phyloP scores from a whole-genome alignment of 2,113 vertebrate species.

The Piaya cayana region DNA sequence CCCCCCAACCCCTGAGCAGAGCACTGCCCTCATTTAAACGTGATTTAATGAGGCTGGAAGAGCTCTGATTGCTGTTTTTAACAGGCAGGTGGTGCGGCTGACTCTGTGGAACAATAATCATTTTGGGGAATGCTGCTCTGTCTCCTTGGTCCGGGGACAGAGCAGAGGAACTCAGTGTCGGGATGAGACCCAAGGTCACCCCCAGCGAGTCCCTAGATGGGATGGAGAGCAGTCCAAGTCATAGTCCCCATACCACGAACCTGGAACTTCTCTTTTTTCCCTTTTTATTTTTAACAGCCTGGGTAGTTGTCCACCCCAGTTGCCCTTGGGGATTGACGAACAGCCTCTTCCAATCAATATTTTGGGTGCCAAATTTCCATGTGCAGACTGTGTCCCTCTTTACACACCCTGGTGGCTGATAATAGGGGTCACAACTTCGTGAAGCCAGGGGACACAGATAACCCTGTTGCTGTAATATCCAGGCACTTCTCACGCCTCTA shows the following conservation, averaged over 20 bases:
- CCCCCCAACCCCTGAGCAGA: not conserved
- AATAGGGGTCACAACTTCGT: not conserved
- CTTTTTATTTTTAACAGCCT: not conserved
- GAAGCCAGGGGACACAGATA: accelerated
- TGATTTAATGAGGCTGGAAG: not conserved
- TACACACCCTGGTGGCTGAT: accelerated
- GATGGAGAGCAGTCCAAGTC: not conserved
- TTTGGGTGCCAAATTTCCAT: not conserved
- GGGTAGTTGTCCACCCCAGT: not conserved
- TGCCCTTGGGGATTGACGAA: accelerated
- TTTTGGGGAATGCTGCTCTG: not conserved
- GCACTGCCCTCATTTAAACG: not conserved
- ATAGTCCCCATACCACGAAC: not conserved
- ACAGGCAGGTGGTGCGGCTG: accelerated
- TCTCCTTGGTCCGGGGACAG: not conserved
- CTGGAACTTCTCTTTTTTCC: not conserved
- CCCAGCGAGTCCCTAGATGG: accelerated
- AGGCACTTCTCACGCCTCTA: not conserved
- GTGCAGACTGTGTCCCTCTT: not conserved
- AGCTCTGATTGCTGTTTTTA: not conserved
- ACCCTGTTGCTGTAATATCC: not conserved
- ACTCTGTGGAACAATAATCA: accelerated
- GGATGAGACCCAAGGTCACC: not conserved
- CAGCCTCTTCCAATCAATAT: not conserved
- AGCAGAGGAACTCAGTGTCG: not conserved